Evolutionary conservation across 2,888 invertebrate species (phyloP), one percentile per base, ranked within the genome.

Genomic region (Tricholauxania praeusta): DNA sequence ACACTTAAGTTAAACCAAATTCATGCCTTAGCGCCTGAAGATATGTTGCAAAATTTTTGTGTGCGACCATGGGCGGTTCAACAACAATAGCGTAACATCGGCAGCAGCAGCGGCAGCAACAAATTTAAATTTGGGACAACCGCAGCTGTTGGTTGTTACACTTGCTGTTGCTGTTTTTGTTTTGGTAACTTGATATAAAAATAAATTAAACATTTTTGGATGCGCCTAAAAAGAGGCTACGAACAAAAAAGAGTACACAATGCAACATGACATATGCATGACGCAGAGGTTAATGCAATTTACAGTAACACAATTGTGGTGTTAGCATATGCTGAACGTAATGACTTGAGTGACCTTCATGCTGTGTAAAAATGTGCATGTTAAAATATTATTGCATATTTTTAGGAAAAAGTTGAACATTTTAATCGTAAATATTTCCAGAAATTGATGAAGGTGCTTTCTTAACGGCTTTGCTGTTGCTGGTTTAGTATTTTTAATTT

Each of bases 261-360:
- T 63, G 19, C 10, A 39, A 53, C 66, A 6, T 49, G 19, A 48
- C 32, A 48, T 17, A 22, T 49, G 49, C 32, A n/a, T 39, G 22
- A 19, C 64, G 48, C 66, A 52, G 28, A 8, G 53, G 28, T 28
- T 49, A 66, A 49, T 49, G 52, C 39, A 22, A 66, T 60, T 60
- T 60, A 12, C 3, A 15, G 55, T 17, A 19, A 19, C 53, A 53
- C 53, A n/a, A 17, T 55, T 17, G 55, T 55, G 14, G 55, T 17
- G 14, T 53, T 19, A 28, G 28, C 28, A 28, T 28, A 28, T 28
- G 28, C 28, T 53, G n/a, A 28, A 28, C 28, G 2, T 28, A 28
- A 28, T 17, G 55, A 22, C 19, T 6, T 17, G 53, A n/a, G n/a
- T 53, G 53, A 17, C 22, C 19, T 55, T 17, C 22, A 7, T 55